Conservation (phyloP, 2,888 invertebrate genomes). For the Rhyacophila evoluta region DNA sequence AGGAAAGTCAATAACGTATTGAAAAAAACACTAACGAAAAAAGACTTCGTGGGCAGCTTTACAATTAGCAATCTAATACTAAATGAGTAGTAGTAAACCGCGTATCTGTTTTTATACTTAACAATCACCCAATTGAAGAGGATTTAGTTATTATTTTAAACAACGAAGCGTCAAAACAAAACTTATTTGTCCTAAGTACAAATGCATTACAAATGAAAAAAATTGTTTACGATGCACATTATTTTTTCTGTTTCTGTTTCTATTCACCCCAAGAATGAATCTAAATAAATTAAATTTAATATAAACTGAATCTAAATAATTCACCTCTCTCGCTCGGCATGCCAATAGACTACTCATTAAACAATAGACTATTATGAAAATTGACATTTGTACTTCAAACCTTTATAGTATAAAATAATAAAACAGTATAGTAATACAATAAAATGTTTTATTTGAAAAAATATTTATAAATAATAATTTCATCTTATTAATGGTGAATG, state of each 20-base stretch:
- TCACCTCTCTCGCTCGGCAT: neutral
- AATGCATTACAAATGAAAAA: too few species aligned
- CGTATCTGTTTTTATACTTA: conserved; percentile 18
- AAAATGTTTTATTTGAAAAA: neutral
- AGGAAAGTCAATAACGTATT: conserved; percentile 4
- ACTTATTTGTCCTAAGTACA: too few species aligned
- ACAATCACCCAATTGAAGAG: neutral
- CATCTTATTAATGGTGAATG: too few species aligned
- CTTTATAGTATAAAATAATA: neutral
- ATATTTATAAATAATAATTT: too few species aligned
- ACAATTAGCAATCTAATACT: conserved; percentile 9
- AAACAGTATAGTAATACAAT: neutral
- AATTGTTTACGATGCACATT: neutral
- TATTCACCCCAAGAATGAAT: neutral
- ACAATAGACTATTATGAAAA: neutral
- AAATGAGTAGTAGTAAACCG: neutral
- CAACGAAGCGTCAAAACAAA: neutral
- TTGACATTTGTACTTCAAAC: neutral
- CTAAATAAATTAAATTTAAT: neutral
- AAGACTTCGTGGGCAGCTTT: conserved; percentile 9
- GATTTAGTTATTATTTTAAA: neutral
- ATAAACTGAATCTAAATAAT: neutral
- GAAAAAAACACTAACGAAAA: neutral
- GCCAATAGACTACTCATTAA: neutral
- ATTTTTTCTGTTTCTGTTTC: neutral